phyloP scores from a whole-genome alignment of 1,140 invertebrate species.

The Tyrophagus putrescentiae region DNA sequence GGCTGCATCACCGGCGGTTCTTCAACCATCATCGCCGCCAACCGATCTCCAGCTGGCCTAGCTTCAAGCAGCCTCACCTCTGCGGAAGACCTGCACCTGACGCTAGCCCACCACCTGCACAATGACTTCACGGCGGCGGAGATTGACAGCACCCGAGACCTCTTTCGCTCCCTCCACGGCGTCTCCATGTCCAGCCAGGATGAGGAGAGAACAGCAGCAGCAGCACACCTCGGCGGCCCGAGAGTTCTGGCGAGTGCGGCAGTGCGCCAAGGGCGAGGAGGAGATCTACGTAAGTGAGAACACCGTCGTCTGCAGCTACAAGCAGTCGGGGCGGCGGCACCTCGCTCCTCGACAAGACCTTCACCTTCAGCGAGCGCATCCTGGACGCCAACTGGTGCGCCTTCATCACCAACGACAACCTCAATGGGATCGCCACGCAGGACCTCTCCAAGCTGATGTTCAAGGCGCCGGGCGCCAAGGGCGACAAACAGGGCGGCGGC shows the following conservation, averaged over 20 bases:
- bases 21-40: too few species aligned
- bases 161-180: slow-evolving; percentile 34
- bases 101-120: not conserved
- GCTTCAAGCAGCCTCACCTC: too few species aligned
- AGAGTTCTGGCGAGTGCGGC: slow-evolving; percentile 22
- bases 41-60: too few species aligned
- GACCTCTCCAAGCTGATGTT: slow-evolving; percentile 17
- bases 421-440: not conserved
- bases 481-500: too few species aligned
- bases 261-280: slow-evolving; percentile 47
- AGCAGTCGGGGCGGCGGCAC: slow-evolving; percentile 33
- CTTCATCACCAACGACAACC: slow-evolving; percentile 33
- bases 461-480: too few species aligned
- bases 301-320: slow-evolving; percentile 55
- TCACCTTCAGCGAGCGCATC: slow-evolving; percentile 61
- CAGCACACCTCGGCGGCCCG: not conserved
- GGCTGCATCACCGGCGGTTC: too few species aligned
- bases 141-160: slow-evolving; percentile 30
- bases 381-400: slow-evolving; percentile 64
- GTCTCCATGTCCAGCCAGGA: slow-evolving; percentile 31
- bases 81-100: too few species aligned
- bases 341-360: slow-evolving; percentile 41
- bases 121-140: slow-evolving; percentile 16
- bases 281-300: slow-evolving; percentile 72
- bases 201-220: not conserved